phyloP scores from a whole-genome alignment of 1,140 invertebrate species.

The Maniola jurtina region DNA sequence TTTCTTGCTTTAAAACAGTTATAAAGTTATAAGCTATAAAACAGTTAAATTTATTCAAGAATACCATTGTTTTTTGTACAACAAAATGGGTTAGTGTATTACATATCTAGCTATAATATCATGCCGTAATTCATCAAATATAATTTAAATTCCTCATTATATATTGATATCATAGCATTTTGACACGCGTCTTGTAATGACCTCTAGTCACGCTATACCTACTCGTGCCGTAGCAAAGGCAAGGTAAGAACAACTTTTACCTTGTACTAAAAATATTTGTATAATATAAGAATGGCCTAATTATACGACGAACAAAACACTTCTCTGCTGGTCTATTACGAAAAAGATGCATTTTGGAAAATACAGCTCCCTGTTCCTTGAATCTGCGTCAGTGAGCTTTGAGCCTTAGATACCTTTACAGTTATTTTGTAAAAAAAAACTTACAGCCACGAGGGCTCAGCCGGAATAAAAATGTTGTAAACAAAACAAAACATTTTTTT shows the following conservation, averaged over 20 bases:
- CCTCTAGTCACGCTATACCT: conserved; percentile 40
- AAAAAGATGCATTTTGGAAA: not conserved
- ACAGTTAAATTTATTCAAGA: too few relatives aligned
- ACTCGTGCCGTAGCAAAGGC: conserved; percentile 1
- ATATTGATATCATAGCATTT: conserved; percentile 47
- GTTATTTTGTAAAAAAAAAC: too few relatives aligned
- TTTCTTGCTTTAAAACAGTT: too few relatives aligned
- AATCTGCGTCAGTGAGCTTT: too few relatives aligned
- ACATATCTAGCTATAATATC: not conserved
- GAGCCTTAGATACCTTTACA: too few relatives aligned
- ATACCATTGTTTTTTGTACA: too few relatives aligned
- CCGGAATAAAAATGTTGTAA: too few relatives aligned
- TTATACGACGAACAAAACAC: not conserved
- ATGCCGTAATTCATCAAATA: conserved; percentile 8
- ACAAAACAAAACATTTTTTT: not conserved
- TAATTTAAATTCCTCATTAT: conserved; percentile 41
- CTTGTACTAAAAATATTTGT: conserved; percentile 17
- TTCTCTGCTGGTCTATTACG: not conserved
- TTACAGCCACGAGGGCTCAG: too few relatives aligned
- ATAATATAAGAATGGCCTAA: conserved; percentile 5
- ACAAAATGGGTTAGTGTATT: not conserved
- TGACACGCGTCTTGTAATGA: conserved; percentile 52
- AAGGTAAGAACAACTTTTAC: conserved; percentile 21
- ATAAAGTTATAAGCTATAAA: too few relatives aligned
- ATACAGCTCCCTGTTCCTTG: too few relatives aligned